phyloP scores from a whole-genome alignment of 2,113 vertebrate species.

The Toxostoma redivivum region DNA sequence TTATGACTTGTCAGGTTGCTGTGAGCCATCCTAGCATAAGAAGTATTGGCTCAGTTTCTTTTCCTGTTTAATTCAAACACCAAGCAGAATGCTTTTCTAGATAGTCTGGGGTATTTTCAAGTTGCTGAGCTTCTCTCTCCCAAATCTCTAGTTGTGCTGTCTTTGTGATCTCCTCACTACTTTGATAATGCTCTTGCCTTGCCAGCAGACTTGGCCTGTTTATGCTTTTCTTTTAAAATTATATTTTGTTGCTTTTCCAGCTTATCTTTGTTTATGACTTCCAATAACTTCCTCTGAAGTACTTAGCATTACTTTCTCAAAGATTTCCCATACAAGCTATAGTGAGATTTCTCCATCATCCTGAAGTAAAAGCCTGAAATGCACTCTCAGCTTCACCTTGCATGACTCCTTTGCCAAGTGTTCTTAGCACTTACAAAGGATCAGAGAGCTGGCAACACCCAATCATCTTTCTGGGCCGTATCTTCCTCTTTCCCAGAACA shows the following conservation, averaged over 20 bases:
- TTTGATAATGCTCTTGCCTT: conserved; percentile 4
- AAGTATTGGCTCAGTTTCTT: neutral
- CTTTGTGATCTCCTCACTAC: neutral
- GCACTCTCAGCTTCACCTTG: conserved; percentile 12
- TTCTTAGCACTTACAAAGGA: neutral
- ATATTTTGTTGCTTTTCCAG: neutral
- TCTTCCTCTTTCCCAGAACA: neutral
- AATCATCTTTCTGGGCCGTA: neutral
- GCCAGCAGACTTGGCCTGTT: conserved; percentile 6
- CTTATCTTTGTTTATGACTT: conserved; percentile 44
- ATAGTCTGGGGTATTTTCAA: neutral
- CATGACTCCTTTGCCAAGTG: neutral
- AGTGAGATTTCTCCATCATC: neutral
- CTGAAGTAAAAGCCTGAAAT: conserved; percentile 7
- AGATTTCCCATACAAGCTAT: conserved; percentile 18
- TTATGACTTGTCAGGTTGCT: neutral
- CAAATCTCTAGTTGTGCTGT: neutral
- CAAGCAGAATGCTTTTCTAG: neutral
- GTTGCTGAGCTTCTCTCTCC: neutral
- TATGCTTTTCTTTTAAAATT: conserved; percentile 2
- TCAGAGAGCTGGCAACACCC: neutral
- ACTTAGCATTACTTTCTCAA: conserved; percentile 19
- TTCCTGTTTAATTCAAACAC: neutral
- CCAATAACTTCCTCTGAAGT: conserved; percentile 28
- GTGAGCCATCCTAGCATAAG: neutral